Evolutionary conservation across 2,888 invertebrate genomes (phyloP), one percentile per base, ranked within the genome.

Genomic region (Galeruca laticollis): DNA sequence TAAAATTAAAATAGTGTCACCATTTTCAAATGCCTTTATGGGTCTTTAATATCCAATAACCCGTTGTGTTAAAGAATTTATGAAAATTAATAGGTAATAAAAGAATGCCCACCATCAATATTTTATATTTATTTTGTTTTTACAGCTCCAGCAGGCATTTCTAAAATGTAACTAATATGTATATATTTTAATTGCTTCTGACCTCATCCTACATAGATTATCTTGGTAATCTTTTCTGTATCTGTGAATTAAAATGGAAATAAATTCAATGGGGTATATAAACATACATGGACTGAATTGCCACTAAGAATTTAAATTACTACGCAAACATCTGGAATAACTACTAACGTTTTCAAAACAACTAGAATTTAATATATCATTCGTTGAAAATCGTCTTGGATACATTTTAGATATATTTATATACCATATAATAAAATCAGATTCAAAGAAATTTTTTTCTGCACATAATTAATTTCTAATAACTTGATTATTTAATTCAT

Each of bases 81-180:
- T 79, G 77, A 78, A 77, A 79, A 78, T 79, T 79, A 78, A 78
- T 79, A 78, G 79, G 69, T 75, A 77, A 78, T 79, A 79, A 79
- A 79, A 75, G 76, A 72, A 73, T 73, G 72, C 73, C 74, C 71
- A 72, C 72, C 71, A 73, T 77, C 64, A 49, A 74, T 74, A 73
- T 72, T 71, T 75, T 59, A 73, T 74, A 74, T 76, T 77, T 77
- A 76, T 76, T 69, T 71, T 65, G 68, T 75, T 72, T 75, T 72
- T 69, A 71, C 71, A 52, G 68, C 69, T 47, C 65, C 69, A 60
- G 52, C 68, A 37, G 47, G 65, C 60, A 64, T 69, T 73, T 64
- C 65, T 65, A 68, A 71, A 68, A 71, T 70, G 73, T 70, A 71
- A 71, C 68, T 60, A 71, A 71, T 67, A 68, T 63, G 60, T 67